Evolutionary conservation across 64 coral and sea anemone genomes (phyloP), one percentile per base, ranked within the genome.

Genomic region (Montipora capricornis): DNA sequence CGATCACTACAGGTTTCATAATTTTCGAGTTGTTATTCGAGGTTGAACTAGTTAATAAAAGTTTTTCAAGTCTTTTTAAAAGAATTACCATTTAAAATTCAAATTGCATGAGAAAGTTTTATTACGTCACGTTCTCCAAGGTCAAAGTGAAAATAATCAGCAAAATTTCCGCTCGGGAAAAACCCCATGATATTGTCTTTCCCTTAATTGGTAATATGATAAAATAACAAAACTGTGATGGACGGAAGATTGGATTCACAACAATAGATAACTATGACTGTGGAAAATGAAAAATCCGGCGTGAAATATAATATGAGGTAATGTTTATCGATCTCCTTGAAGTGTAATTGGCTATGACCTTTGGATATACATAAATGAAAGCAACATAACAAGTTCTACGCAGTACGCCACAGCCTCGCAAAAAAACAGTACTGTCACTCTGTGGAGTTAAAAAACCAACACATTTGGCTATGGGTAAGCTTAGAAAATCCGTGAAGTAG

Each of bases 391-490:
- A 5, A 53, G 50, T 20, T 80, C 78, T 10, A 5, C 19, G 22
- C 78, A 80, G 78, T 80, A 22, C 49, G 1, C 8, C 4, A 78
- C 15, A 5, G 3, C 5, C 48, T 46, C 16, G 20, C 6, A 14
- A 1, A 1, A n/a, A 15, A 48, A 52, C 49, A 1, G 2, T 12
- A 55, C 78, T 80, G 78, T 55, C 78, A 55, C 78, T 80, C 78
- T 24, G 4, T 49, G 78, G 78, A 80, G 78, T 52, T 80, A 80
- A 80, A 80, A 80, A 49, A 29, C 61, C 61, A 66, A 4, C 61
- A 11, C 47, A 80, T 17, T 80, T 20, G 17, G n/a, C 50, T 0
- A 80, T 20, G 78, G 78, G 78, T 80, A 13, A 57, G 78, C 19
- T 13, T 13, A 13, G 11, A 5, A 53, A 1, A 9, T 53, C 51